Percentiles rank a stretch among this genome's conserved stretches.
phyloP scores from a whole-genome alignment of 2,888 invertebrate species.

The Eupithecia exiguata region DNA sequence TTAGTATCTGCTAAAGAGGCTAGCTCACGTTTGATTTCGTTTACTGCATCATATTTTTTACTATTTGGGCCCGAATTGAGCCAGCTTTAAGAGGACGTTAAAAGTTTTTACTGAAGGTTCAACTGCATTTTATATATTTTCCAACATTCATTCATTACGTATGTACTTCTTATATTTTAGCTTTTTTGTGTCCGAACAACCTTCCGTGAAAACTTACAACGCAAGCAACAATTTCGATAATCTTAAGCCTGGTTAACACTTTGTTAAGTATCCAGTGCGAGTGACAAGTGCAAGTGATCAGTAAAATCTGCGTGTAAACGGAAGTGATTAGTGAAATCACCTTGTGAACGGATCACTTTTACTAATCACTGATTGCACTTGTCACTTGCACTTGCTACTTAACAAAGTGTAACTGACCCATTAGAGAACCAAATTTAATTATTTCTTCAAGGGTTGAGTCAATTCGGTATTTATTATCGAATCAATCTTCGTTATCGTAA shows the following conservation, averaged over 20 bases:
- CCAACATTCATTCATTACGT: background rate
- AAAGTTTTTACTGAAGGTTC: background rate
- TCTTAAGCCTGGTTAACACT: no score
- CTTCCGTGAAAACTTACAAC: background rate
- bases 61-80: background rate
- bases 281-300: no score
- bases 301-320: no score
- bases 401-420: no score
- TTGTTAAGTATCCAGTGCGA: no score
- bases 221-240: conserved; percentile 1
- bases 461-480: background rate
- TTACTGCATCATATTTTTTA: background rate
- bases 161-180: background rate
- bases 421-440: background rate
- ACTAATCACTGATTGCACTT: no score
- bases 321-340: no score
- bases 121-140: background rate
- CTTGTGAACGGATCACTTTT: no score
- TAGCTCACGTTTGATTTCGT: conserved; percentile 2
- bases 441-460: background rate
- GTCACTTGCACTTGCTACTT: no score
- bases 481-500: background rate
- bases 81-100: background rate
- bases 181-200: background rate
- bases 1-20: conserved; percentile 8